Evolutionary conservation across 2,113 vertebrate genomes (phyloP), one percentile per base, ranked within the genome.

Genomic region (Pomatostomus ruficeps): DNA sequence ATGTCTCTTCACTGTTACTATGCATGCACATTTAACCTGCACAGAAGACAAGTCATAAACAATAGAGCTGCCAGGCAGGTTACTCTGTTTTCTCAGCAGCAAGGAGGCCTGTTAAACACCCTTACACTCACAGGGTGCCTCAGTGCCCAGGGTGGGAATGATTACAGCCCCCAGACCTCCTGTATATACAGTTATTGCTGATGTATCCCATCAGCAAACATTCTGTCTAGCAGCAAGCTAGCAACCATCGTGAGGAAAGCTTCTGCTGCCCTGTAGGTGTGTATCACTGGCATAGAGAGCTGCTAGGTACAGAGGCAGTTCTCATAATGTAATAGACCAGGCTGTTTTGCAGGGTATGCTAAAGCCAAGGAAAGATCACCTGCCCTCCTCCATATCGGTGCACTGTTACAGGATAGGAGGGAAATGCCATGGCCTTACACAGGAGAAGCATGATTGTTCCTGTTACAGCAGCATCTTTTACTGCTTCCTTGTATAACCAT

Each of bases 211-310:
- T 23, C 46, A 46, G 22, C 21, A 46, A 72, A 54, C 2, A 20
- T 4, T 67, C 28, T 57, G 26, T 31, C 15, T 40, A 43, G 42
- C 33, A 83, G 21, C 21, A 35, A 7, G 19, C 25, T 25, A 36
- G 22, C 23, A 54, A 24, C 13, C 7, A 7, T 29, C 29, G 22
- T 2, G 2, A 68, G 40, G 36, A 55, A 78, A 63, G 16, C 13
- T 46, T 28, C 58, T 63, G 36, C 33, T 63, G 55, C 24, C 42
- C 31, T 6, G 1, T 12, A 57, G 63, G 29, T 22, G 12, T 46
- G 48, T 6, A 14, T 25, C 25, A 5, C 9, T 46, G 51, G 20
- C 43, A 35, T 0, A 0, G 3, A 35, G 35, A 62, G n/a, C 38
- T 89, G 68, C 12, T 42, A 62, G 16, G 12, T n/a, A 14, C 4